A percentile compares a stretch with the other conserved stretches of the same genome.
Conservation (phyloP, 2,113 vertebrate genomes). For the Vidua chalybeata region DNA sequence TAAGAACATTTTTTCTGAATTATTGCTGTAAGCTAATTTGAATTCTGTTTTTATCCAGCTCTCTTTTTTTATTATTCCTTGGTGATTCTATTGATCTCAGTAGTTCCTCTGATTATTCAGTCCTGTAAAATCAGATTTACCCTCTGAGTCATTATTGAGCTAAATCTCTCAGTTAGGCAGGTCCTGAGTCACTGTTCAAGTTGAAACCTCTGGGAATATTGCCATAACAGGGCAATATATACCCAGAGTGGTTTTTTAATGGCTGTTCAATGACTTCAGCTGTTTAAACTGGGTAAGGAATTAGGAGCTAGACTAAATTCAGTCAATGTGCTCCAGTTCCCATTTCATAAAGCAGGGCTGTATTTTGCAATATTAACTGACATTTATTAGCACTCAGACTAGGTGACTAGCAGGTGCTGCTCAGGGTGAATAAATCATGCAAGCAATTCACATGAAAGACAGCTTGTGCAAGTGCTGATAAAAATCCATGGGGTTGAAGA, state of each 20-base stretch:
- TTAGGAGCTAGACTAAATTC: conserved; percentile 3
- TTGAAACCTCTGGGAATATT: conserved; percentile 35
- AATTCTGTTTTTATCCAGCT: background rate
- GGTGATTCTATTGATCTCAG: conserved; percentile 2
- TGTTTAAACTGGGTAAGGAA: background rate
- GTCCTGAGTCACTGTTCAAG: conserved; percentile 22
- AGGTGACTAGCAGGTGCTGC: conserved; percentile 11
- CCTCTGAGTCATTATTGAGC: conserved; percentile 12
- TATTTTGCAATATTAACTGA: conserved; percentile 9
- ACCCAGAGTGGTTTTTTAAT: conserved; percentile 24
- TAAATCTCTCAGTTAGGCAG: conserved; percentile 19
- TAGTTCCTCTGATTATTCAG: conserved; percentile 1
- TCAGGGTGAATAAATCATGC: conserved; percentile 45
- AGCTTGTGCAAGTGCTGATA: background rate
- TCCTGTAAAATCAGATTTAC: background rate
- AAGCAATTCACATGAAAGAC: conserved; percentile 8
- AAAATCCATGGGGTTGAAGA: background rate
- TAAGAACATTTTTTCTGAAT: background rate
- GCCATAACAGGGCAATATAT: background rate
- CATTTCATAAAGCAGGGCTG: background rate
- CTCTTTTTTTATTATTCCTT: background rate
- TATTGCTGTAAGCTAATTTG: background rate
- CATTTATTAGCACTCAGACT: background rate
- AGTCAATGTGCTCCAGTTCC: background rate
- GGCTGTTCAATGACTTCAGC: background rate